phyloP scores from a whole-genome alignment of 2,797 vertebrate genomes.

The Danionella dracula region DNA sequence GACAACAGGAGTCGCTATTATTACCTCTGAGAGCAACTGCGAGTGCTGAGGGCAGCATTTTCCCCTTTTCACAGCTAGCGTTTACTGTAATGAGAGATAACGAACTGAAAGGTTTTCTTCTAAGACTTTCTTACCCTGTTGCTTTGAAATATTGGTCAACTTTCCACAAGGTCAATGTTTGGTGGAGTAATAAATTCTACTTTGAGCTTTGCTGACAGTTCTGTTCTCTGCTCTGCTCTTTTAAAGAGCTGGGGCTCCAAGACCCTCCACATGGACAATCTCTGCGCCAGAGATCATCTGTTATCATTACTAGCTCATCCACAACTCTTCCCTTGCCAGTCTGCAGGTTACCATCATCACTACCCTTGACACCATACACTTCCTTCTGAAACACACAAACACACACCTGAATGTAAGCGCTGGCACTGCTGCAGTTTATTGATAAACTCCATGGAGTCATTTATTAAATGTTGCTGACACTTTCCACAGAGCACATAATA shows the following conservation, averaged over 20 bases:
- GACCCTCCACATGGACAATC: slow-evolving; percentile 18
- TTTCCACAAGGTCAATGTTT: slow-evolving; percentile 60
- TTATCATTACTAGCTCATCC: slow-evolving; percentile 14
- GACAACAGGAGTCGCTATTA: slow-evolving; percentile 14
- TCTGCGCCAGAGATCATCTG: slow-evolving; percentile 15
- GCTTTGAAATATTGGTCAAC: slow-evolving; percentile 56
- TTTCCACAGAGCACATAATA: slow-evolving; percentile 10
- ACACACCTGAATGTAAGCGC: neutral
- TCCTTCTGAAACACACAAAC: neutral
- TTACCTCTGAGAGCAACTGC: slow-evolving; percentile 38
- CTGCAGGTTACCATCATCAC: slow-evolving; percentile 24
- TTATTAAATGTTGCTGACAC: slow-evolving; percentile 19
- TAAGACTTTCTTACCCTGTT: slow-evolving; percentile 26
- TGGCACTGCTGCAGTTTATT: neutral
- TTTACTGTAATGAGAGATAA: neutral
- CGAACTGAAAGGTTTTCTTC: neutral
- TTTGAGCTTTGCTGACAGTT: slow-evolving; percentile 56
- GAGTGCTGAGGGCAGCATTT: slow-evolving; percentile 32
- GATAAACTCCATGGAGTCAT: slow-evolving; percentile 21
- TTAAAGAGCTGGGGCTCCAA: slow-evolving; percentile 9
- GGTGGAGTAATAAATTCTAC: slow-evolving; percentile 58
- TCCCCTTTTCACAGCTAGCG: neutral
- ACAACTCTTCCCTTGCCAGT: slow-evolving; percentile 15
- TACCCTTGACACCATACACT: neutral
- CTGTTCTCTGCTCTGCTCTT: slow-evolving; percentile 40